Percentiles rank a stretch among this genome's conserved stretches.
Conservation (phyloP, 2,888 invertebrate genomes). For the Himalopsyche kuldschensis region DNA sequence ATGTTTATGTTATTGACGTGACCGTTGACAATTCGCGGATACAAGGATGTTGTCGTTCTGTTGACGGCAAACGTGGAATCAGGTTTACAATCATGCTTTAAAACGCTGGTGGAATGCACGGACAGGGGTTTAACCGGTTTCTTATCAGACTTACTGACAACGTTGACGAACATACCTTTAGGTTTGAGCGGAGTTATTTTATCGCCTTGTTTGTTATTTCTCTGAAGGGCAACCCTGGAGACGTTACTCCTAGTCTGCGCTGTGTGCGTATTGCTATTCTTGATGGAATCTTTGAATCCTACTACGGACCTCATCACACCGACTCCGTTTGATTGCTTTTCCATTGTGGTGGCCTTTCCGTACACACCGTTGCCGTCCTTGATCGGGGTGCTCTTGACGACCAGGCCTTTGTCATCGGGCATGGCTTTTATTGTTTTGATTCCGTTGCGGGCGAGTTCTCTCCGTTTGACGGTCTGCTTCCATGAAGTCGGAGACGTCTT, state of each 20-base stretch:
- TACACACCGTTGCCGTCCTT: slow-evolving; percentile 20
- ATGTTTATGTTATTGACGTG: background rate
- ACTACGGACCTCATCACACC: background rate
- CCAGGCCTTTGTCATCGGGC: background rate
- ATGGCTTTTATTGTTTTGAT: slow-evolving; percentile 40
- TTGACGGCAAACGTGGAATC: slow-evolving; percentile 8
- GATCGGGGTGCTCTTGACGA: background rate
- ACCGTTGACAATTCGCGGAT: slow-evolving; percentile 15
- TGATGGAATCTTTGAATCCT: background rate
- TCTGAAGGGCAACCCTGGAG: slow-evolving; percentile 7
- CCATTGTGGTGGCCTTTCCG: slow-evolving; percentile 22
- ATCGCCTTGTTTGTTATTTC: slow-evolving; percentile 14
- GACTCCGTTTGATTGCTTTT: slow-evolving; percentile 18
- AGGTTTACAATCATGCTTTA: slow-evolving; percentile 3
- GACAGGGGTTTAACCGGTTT: background rate
- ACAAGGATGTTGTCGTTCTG: background rate
- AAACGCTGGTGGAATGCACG: background rate
- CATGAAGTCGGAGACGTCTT: slow-evolving; percentile 46
- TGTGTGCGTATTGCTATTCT: background rate
- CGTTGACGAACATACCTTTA: slow-evolving; percentile 30
- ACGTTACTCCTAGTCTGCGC: slow-evolving; percentile 20
- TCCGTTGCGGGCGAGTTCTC: slow-evolving; percentile 51
- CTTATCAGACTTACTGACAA: slow-evolving; percentile 24
- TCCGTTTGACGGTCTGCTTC: slow-evolving; percentile 49
- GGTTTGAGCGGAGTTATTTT: slow-evolving; percentile 29